Percentiles rank a stretch among this genome's conserved stretches.
phyloP scores from a whole-genome alignment of 2,888 invertebrate genomes.

The Odontothrips loti region DNA sequence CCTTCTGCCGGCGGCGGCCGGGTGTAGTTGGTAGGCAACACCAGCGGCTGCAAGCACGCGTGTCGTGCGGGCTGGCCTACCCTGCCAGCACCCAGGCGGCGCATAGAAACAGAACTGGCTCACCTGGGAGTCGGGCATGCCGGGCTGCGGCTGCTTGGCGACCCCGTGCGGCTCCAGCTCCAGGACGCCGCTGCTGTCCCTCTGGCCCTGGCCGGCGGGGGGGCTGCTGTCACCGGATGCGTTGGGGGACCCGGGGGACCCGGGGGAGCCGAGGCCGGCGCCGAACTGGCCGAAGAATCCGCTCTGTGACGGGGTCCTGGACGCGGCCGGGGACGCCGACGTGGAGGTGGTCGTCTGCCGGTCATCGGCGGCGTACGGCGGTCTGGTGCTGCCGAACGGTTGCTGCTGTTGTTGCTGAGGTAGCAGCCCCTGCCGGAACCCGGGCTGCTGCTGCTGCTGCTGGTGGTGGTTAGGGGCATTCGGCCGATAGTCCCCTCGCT shows the following conservation, averaged over 20 bases:
- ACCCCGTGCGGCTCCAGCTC: conserved; percentile 1
- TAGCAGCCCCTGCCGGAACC: not conserved
- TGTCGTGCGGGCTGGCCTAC: too few relatives aligned
- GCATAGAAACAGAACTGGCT: too few relatives aligned
- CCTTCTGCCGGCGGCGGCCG: too few relatives aligned
- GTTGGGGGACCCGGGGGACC: not conserved
- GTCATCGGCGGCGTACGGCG: not conserved
- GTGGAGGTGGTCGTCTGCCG: not conserved
- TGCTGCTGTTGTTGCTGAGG: not conserved
- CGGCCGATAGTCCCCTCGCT: not conserved
- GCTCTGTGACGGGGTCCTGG: not conserved
- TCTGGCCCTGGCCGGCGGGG: not conserved
- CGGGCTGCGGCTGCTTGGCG: conserved; percentile 4
- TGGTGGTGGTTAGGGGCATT: not conserved
- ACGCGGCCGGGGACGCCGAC: not conserved
- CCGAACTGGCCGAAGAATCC: not conserved
- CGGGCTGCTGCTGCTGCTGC: not conserved
- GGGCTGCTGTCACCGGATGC: too few relatives aligned
- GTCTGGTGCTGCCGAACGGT: not conserved
- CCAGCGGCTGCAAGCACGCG: too few relatives aligned
- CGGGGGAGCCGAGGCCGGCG: not conserved
- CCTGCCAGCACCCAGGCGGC: too few relatives aligned
- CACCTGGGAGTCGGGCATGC: not conserved
- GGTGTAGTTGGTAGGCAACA: too few relatives aligned
- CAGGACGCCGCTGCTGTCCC: not conserved